phyloP scores from a whole-genome alignment of 2,888 invertebrate species.

The Drosophila austrosaltans region DNA sequence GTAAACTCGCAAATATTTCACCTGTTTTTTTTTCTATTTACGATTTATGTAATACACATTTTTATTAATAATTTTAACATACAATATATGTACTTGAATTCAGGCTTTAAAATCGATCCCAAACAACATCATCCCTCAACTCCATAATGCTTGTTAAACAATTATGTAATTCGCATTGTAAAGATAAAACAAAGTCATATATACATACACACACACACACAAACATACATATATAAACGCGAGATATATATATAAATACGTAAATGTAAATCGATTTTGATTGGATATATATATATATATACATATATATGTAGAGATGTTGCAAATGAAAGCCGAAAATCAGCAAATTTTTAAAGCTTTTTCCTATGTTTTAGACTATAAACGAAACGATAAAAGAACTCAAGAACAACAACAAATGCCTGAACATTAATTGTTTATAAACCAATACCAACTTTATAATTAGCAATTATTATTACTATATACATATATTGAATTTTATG shows the following conservation, averaged over 20 bases:
- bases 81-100: neutral
- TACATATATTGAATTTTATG: conserved; percentile 49
- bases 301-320: conserved; percentile 15
- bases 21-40: neutral
- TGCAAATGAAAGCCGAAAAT: conserved; percentile 4
- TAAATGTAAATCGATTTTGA: conserved; percentile 7
- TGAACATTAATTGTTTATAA: conserved; percentile 13
- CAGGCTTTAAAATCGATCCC: conserved; percentile 4
- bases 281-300: conserved; percentile 8
- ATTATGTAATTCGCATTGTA: conserved; percentile 3
- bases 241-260: neutral
- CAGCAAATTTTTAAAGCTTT: conserved; percentile 15
- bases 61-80: neutral
- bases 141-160: conserved; percentile 15
- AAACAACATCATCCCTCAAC: neutral
- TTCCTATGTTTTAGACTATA: conserved; percentile 17
- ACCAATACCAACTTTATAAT: conserved; percentile 13
- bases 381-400: conserved; percentile 2
- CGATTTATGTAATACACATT: neutral
- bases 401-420: conserved; percentile 22
- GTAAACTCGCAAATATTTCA: conserved; percentile 5
- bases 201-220: conserved; percentile 2
- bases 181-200: conserved; percentile 14
- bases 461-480: conserved; percentile 31
- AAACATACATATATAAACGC: conserved; percentile 2